phyloP scores from a whole-genome alignment of 1,140 invertebrate species.

The Magallana gigas region DNA sequence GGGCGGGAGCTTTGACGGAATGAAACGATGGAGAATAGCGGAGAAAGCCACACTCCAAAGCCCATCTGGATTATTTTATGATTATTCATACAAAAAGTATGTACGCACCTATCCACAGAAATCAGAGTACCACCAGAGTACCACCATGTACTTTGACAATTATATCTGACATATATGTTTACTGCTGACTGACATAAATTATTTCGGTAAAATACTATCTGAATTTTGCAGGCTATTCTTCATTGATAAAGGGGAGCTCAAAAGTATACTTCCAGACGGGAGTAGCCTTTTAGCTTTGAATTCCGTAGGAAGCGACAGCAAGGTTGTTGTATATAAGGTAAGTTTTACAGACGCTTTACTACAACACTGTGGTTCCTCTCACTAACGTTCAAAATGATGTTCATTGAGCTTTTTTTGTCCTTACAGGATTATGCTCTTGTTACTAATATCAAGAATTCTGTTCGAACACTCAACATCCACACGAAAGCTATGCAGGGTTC shows the following conservation, averaged over 20 bases:
- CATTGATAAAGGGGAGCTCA: constrained; percentile 19
- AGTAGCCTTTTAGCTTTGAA: neutral
- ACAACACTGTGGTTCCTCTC: no score
- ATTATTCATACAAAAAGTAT: constrained; percentile 28
- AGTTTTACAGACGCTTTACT: neutral
- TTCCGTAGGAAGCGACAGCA: constrained; percentile 28
- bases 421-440: constrained; percentile 12
- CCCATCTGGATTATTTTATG: constrained; percentile 28
- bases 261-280: constrained; percentile 25
- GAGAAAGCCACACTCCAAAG: neutral
- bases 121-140: no score
- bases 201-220: no score
- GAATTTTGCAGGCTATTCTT: constrained; percentile 26
- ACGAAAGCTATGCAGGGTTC: neutral
- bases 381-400: no score
- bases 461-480: constrained; percentile 8
- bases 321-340: constrained; percentile 40
- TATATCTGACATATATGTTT: no score
- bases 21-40: neutral
- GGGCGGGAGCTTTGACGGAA: constrained; percentile 39
- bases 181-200: no score
- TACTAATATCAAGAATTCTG: neutral
- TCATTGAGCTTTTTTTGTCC: no score
- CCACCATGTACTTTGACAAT: no score
- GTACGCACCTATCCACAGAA: neutral